Evolutionary conservation across 2,888 invertebrate genomes (phyloP), one percentile per base, ranked within the genome.

Genomic region (Ophraella communa): DNA sequence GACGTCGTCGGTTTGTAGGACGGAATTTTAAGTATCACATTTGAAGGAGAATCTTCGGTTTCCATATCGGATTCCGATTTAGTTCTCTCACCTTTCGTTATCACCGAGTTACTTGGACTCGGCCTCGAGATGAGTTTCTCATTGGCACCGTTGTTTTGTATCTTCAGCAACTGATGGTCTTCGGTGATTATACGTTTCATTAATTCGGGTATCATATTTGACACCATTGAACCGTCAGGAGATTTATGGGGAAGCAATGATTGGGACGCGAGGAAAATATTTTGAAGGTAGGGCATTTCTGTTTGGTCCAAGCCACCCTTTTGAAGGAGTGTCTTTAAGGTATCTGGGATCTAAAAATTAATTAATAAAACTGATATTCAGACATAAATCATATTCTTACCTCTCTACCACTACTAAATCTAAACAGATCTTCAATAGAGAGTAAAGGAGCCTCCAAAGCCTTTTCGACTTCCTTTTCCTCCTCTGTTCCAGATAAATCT

Each of bases 1-100:
- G 74, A 69, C 63, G 79, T 75, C 64, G 79, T 78, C 74, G 94
- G 92, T 83, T 89, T 91, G 85, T 92, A 95, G 87, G 95, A 94
- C 87, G 95, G 95, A 88, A 95, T 94, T 86, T 93, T 94, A 78
- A 95, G 89, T 84, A 95, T 94, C 83, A 93, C 91, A 76, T 87
- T 87, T 64, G 87, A 86, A 57, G 89, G 87, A 66, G 86, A 84
- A 69, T 91, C 90, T 18, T 81, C 80, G 65, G 82, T 78, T 73
- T 83, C 80, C 81, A 82, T 79, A 73, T 82, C 81, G 58, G 82
- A 78, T 71, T 80, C 79, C 63, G 81, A 79, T 73, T 77, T 71
- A 73, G 73, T 72, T 59, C 80, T 80, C 64, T 80, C 80, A 57
- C 76, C 71, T 73, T 79, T 79, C 67, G 76, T 73, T 52, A 79